Percentiles rank a stretch among this genome's conserved stretches.
phyloP scores from a whole-genome alignment of 2,113 vertebrate species.

The Cyprinodon brontotheroides region DNA sequence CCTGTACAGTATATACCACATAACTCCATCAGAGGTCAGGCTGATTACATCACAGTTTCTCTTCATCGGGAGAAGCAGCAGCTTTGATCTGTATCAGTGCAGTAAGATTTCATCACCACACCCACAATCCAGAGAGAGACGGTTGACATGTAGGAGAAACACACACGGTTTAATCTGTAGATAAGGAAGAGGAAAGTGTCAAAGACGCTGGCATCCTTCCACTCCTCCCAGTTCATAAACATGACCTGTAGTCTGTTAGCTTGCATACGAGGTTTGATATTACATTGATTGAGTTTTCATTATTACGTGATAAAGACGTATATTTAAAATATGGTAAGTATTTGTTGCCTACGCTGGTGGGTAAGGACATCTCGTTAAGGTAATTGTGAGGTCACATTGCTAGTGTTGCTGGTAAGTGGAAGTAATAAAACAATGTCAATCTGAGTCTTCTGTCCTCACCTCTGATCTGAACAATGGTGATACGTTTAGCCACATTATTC shows the following conservation, averaged over 20 bases:
- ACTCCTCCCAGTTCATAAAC: constrained; percentile 85
- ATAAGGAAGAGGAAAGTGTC: constrained; percentile 68
- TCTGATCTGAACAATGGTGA: no score
- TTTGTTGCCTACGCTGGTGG: no score
- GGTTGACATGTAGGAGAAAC: neutral
- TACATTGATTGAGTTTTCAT: constrained; percentile 60
- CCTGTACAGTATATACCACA: constrained; percentile 5
- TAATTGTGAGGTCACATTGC: no score
- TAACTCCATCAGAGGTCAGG: constrained; percentile 50
- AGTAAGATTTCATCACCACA: constrained; percentile 50
- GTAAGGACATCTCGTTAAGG: no score
- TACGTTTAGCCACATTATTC: no score
- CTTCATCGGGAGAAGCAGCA: constrained; percentile 34
- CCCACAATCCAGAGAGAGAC: constrained; percentile 51
- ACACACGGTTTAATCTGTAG: constrained; percentile 22
- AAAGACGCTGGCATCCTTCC: constrained; percentile 46
- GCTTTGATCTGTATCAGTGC: constrained; percentile 61
- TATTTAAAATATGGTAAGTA: no score
- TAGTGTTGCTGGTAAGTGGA: no score
- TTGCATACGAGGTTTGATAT: constrained; percentile 59
- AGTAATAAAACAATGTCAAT: no score
- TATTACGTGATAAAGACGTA: constrained; percentile 34
- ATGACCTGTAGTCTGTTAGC: constrained; percentile 78
- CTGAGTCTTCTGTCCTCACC: no score
- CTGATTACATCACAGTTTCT: constrained; percentile 71